Percentiles rank a stretch among this genome's conserved stretches.
These are phyloP conservation scores for Coenonympha arcania DNA, from an alignment of 2,888 invertebrate genomes.

Conservation along the genomic window DNA sequence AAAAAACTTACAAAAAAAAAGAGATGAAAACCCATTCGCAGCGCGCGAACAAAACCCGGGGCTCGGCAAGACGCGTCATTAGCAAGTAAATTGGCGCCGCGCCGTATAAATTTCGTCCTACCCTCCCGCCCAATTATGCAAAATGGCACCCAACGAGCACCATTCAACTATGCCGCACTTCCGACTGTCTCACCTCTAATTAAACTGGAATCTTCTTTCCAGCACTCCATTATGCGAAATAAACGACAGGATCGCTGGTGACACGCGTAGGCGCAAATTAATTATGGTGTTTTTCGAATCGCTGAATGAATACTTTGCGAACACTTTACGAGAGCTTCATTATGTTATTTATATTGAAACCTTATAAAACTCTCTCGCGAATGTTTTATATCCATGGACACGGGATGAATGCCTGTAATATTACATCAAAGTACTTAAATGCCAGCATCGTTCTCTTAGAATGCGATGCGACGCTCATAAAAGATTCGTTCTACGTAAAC, in stretches of 20 bases:
- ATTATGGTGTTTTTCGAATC: slow-evolving; percentile 38
- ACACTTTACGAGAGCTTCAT: slow-evolving; percentile 14
- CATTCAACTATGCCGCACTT: slow-evolving; percentile 66
- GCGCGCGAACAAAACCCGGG: slow-evolving; percentile 44
- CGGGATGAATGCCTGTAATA: too few species aligned
- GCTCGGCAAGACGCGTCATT: slow-evolving; percentile 65
- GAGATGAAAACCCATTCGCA: slow-evolving; percentile 6
- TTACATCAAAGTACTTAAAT: too few species aligned
- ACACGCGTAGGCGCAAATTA: slow-evolving; percentile 46
- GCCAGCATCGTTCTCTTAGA: too few species aligned
- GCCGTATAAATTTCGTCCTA: slow-evolving; percentile 71
- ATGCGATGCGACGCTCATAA: too few species aligned
- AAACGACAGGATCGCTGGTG: slow-evolving; percentile 53
- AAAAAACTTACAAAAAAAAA: slow-evolving; percentile 19
- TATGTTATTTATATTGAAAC: not conserved
- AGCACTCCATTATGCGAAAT: slow-evolving; percentile 70
- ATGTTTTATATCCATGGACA: too few species aligned
- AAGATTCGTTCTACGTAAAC: too few species aligned
- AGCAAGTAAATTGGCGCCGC: slow-evolving; percentile 72
- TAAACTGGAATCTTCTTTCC: slow-evolving; percentile 70
- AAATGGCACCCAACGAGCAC: slow-evolving; percentile 70
- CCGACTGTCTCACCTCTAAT: slow-evolving; percentile 71
- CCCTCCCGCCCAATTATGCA: slow-evolving; percentile 73
- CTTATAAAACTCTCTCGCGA: not conserved
- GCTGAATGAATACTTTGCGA: slow-evolving; percentile 29